phyloP scores from a whole-genome alignment of 2,888 invertebrate genomes.

The Latrodectus hesperus region DNA sequence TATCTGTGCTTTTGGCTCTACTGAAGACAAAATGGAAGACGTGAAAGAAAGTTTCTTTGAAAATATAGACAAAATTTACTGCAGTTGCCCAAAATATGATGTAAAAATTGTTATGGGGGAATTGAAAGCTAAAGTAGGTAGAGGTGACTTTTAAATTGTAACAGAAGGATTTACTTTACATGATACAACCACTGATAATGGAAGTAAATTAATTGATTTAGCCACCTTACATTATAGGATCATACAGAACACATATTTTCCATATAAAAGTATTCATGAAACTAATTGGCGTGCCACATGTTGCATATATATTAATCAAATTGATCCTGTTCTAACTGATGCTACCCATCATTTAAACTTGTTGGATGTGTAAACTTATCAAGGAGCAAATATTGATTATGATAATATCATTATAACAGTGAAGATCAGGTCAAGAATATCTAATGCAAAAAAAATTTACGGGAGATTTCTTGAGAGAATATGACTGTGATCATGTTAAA shows the following conservation, averaged over 20 bases:
- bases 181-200: not conserved
- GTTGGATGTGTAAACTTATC: not conserved
- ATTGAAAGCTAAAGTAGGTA: not conserved
- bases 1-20: too few species aligned
- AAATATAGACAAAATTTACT: too few species aligned
- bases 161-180: not conserved
- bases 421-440: not conserved
- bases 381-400: not conserved
- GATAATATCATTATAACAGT: not conserved
- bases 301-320: not conserved
- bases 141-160: not conserved
- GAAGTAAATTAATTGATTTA: not conserved
- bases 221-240: not conserved
- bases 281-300: not conserved
- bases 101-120: constrained; percentile 5
- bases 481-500: not conserved
- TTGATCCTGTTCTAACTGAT: constrained; percentile 3
- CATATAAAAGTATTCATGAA: not conserved
- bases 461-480: not conserved
- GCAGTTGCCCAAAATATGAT: not conserved
- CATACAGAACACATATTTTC: not conserved
- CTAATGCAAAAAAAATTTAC: not conserved
- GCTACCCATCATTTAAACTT: not conserved
- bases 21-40: too few species aligned
- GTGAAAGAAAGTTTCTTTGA: too few species aligned